phyloP scores from a whole-genome alignment of 2,113 vertebrate genomes.

The Myrmophylax atrothorax region DNA sequence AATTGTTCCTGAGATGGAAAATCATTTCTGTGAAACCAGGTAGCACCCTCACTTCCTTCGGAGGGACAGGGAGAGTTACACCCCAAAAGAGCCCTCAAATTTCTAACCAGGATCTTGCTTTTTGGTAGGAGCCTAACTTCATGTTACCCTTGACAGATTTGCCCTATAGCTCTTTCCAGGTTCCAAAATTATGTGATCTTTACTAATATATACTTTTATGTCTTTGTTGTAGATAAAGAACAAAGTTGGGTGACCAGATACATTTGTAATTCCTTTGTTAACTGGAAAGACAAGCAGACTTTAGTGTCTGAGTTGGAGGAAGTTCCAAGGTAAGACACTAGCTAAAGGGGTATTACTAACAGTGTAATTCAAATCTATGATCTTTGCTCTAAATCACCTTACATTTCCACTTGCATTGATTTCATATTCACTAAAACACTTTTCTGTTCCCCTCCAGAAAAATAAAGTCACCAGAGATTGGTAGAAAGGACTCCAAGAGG shows the following conservation, averaged over 20 bases:
- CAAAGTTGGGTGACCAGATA: background rate
- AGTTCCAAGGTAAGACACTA: conserved; percentile 60
- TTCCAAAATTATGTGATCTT: background rate
- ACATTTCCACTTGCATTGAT: conserved; percentile 48
- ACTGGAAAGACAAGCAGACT: background rate
- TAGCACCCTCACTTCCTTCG: background rate
- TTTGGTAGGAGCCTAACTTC: background rate
- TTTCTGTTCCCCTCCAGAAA: conserved; percentile 55
- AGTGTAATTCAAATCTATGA: conserved; percentile 1
- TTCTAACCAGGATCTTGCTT: background rate
- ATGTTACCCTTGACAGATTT: background rate
- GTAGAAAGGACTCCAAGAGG: conserved; percentile 49
- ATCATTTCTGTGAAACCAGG: background rate
- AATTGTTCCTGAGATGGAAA: background rate
- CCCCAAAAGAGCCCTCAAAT: background rate
- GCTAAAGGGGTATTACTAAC: background rate
- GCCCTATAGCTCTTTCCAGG: background rate
- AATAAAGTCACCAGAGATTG: conserved; percentile 35
- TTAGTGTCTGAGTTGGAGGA: conserved; percentile 18
- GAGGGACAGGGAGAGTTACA: background rate
- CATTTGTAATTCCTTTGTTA: conserved; percentile 27
- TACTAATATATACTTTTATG: background rate
- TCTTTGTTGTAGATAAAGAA: conserved; percentile 34
- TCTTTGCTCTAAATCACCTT: conserved; percentile 38
- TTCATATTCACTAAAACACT: conserved; percentile 60